Conservation (phyloP, 2,888 invertebrate species). For the Timema podura region DNA sequence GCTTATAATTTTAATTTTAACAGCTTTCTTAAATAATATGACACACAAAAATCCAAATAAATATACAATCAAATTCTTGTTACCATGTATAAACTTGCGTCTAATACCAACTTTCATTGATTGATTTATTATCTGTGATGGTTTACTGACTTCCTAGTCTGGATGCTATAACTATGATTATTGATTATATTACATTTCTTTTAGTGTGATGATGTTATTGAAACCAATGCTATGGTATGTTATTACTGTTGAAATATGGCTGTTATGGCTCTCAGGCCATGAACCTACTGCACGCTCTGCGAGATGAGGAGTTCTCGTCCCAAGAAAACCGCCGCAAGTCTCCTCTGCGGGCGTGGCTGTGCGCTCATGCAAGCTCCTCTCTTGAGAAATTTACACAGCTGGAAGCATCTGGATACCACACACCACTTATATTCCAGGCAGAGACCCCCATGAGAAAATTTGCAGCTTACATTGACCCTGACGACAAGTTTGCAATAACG, state of each 20-base stretch:
- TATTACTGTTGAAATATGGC: not conserved
- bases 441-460: slow-evolving; percentile 85
- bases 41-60: too few species aligned
- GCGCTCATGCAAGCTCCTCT: slow-evolving; percentile 78
- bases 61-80: too few species aligned
- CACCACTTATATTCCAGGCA: slow-evolving; percentile 78
- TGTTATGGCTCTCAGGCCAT: slow-evolving; percentile 61
- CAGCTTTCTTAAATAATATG: too few species aligned
- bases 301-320: slow-evolving; percentile 71
- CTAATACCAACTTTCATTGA: too few species aligned
- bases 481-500: slow-evolving; percentile 78
- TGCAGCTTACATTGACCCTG: slow-evolving; percentile 91
- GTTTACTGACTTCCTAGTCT: not conserved
- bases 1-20: too few species aligned
- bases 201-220: not conserved
- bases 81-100: too few species aligned
- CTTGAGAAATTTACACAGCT: slow-evolving; percentile 77
- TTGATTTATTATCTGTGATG: too few species aligned
- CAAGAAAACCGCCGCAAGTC: slow-evolving; percentile 76
- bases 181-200: not conserved
- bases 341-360: slow-evolving; percentile 87
- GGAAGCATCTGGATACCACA: slow-evolving; percentile 55
- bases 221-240: not conserved
- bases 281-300: slow-evolving; percentile 81
- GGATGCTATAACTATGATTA: not conserved